Conservation (phyloP, 2,797 vertebrate species). For the Heteromormyrus szaboi region DNA sequence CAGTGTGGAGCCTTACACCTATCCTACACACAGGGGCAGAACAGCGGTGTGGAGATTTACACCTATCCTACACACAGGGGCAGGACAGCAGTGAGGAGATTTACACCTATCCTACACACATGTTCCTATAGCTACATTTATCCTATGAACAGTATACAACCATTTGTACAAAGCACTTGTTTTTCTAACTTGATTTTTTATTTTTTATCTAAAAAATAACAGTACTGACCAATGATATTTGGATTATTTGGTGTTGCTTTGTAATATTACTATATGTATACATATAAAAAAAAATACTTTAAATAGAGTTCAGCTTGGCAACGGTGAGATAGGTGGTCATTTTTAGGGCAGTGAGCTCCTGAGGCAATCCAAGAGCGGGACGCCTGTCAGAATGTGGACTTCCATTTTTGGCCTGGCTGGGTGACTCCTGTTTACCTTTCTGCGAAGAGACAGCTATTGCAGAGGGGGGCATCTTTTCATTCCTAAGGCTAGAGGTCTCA, state of each 20-base stretch:
- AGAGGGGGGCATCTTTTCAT: neutral
- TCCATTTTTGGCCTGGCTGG: neutral
- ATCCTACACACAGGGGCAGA: neutral
- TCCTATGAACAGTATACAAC: conserved; percentile 3
- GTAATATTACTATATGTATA: neutral
- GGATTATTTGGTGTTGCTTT: neutral
- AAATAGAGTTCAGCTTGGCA: conserved; percentile 12
- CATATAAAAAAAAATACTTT: neutral
- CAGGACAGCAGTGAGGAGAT: neutral
- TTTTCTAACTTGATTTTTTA: neutral
- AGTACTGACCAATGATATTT: neutral
- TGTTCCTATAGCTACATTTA: conserved; percentile 17
- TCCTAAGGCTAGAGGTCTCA: neutral
- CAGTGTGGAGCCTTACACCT: neutral
- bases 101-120: conserved; percentile 29
- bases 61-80: neutral
- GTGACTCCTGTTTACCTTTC: neutral
- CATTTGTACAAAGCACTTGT: conserved; percentile 5
- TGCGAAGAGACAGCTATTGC: neutral
- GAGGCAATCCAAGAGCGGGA: neutral
- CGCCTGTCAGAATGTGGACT: neutral
- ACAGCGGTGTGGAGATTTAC: conserved; percentile 26
- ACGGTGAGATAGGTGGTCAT: conserved; percentile 15
- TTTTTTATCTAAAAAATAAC: neutral
- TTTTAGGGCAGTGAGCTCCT: neutral